Evolutionary conservation across 2,888 invertebrate species (phyloP), one percentile per base, ranked within the genome.

Genomic region (Ommatoiulus sabulosus): DNA sequence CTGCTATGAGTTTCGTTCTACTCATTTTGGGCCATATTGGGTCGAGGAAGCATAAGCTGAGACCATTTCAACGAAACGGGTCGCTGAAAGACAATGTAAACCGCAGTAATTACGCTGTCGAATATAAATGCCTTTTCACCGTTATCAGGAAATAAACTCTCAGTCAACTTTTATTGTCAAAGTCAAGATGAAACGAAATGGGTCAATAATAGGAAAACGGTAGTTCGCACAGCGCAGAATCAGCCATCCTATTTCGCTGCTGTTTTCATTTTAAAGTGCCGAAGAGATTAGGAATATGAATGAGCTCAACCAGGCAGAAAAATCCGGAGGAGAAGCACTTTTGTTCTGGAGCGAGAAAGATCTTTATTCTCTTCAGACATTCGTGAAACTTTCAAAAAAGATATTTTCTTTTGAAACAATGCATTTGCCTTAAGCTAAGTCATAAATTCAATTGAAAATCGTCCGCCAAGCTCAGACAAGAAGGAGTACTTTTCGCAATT

Each of bases 81-180:
- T 86, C 24, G 46, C 10, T 17, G 44, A 86, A 86, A 86, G 86
- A 86, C 44, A 86, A 44, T 43, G 86, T 44, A 86, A 44, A 86
- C 44, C 20, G 48, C 48, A 86, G 86, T 86, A 86, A 86, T 86
- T 86, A 86, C 86, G 48, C 44, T 86, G 86, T 86, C 86, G 44
- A 86, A 86, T 80, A 86, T 85, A 86, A 86, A 86, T 86, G 86
- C 86, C 86, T 86, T n/a, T n/a, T 44, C 44, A 17, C 86, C 44
- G 46, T 86, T 86, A 86, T 86, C 86, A 44, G 44, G 86, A 86
- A 86, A 86, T 86, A 86, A 44, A 86, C 86, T 86, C 86, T 86
- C 85, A 85, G 86, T 86, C 86, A 86, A 86, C 44, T 86, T 86
- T 86, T 86, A 86, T 86, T 86, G 86, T 86, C 46, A 86, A 86